Conservation (phyloP, 1,140 invertebrate genomes). For the Amphibalanus amphitrite region DNA sequence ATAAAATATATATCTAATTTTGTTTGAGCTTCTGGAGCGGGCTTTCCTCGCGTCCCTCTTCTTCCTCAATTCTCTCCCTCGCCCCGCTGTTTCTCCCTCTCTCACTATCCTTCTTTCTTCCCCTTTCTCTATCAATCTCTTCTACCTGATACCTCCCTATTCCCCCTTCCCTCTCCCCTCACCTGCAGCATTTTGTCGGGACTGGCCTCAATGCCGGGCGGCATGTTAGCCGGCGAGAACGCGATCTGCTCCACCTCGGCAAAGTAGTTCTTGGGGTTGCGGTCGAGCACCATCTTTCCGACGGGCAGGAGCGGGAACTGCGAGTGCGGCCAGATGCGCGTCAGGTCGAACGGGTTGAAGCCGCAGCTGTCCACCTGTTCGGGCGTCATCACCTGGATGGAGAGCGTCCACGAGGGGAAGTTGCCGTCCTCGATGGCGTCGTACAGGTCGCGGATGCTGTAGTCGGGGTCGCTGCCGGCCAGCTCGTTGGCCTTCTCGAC, state of each 20-base stretch:
- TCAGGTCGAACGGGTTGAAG: slow-evolving; percentile 83
- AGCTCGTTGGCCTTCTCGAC: slow-evolving; percentile 52
- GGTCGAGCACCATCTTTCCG: slow-evolving; percentile 72
- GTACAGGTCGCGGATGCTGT: slow-evolving; percentile 66
- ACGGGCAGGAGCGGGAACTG: slow-evolving; percentile 86
- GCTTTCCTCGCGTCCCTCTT: no score
- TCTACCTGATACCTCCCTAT: no score
- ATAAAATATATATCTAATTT: background rate
- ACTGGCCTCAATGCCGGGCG: slow-evolving; percentile 20
- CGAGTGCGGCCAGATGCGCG: slow-evolving; percentile 65
- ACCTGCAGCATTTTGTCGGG: slow-evolving; percentile 80
- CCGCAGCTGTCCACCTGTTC: slow-evolving; percentile 47
- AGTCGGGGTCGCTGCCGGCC: slow-evolving; percentile 64
- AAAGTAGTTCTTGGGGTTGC: slow-evolving; percentile 84
- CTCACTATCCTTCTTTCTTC: no score
- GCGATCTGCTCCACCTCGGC: slow-evolving; percentile 89
- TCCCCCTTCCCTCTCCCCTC: background rate
- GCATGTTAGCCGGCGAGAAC: slow-evolving; percentile 79
- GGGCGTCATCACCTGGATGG: slow-evolving; percentile 47
- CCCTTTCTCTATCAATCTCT: no score
- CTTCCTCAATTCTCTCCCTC: no score
- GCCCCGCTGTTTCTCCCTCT: no score
- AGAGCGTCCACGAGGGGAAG: slow-evolving; percentile 62
- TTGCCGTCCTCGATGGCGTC: slow-evolving; percentile 67
- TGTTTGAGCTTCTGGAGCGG: no score